Base-by-base conservation (phyloP, 2,113 vertebrate genomes). In the Callipepla californica region DNA sequence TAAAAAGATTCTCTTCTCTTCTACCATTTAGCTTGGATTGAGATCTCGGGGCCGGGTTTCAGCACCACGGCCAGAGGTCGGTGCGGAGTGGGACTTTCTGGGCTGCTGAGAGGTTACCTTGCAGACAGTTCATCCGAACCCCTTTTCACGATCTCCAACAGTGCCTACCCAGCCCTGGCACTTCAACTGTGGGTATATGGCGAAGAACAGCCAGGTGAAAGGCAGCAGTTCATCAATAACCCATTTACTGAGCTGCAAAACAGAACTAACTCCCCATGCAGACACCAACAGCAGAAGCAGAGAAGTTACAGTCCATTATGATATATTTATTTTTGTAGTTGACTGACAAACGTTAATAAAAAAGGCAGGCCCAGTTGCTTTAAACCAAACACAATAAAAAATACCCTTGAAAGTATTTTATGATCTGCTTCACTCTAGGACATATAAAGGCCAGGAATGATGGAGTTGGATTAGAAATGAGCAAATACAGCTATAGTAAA, bases 11-110 rank as follows among this genome's bases (percentile, higher is more conserved):
- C 65, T 90, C 69, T 89, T 76, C 69, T 95, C 77, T 92, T 94
- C 92, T 70, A 82, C 61, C 34, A 20, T 75, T 96, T 93, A 80
- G 73, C 20, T 40, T 80, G 78, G 66, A 88, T 78, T 91, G 44
- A 86, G 78, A 65, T 36, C 77, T 94, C 74, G 53, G 28, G 32
- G 53, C 58, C 14, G 50, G 16, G 1, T 38, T 90, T 96, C 96
- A 97, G 96, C 95, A 96, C 96, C 95, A 87, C 17, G 95, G 96
- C 93, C 92, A 96, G 95, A 42, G 90, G 14, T 53, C 51, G 51
- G 26, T 28, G 26, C 51, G 23, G 26, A 28, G 51, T 26, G 51
- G 50, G 25, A 8, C 51, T 28, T 17, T 14, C 51, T 30, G 51
- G 21, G 48, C 22, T 9, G 19, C 30, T 45, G 26, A 13, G 15